phyloP scores from a whole-genome alignment of 2,797 vertebrate genomes.

The Pyrocephalus nanus region DNA sequence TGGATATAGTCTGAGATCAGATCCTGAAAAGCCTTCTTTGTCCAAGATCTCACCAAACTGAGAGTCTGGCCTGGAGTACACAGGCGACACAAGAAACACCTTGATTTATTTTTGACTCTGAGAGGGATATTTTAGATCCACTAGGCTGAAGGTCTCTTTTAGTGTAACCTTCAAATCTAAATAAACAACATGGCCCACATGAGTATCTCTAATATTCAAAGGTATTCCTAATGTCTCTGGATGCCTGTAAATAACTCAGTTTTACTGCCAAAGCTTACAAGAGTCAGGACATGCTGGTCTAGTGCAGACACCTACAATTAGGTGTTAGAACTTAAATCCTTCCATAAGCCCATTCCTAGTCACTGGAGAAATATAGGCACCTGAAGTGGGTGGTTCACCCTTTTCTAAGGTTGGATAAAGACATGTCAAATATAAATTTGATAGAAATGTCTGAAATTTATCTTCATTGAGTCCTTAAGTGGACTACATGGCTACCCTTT shows the following conservation, averaged over 20 bases:
- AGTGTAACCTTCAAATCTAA: not conserved
- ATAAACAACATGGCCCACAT: not conserved
- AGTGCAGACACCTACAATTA: not conserved
- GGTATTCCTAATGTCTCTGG: not conserved
- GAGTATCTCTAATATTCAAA: not conserved
- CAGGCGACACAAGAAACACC: not conserved
- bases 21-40: not conserved
- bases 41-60: not conserved
- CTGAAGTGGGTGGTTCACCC: fast-evolving
- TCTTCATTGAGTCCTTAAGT: not conserved
- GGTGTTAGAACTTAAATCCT: not conserved
- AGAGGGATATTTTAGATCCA: not conserved
- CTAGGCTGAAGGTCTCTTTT: not conserved
- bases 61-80: not conserved
- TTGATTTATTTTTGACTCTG: not conserved
- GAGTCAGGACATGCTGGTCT: not conserved
- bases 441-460: not conserved
- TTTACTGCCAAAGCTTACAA: not conserved
- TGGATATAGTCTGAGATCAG: not conserved
- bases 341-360: not conserved
- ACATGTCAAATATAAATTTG: not conserved
- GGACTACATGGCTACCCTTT: not conserved
- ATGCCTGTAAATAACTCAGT: not conserved
- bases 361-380: not conserved
- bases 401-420: not conserved